Evolutionary conservation across 2,888 invertebrate genomes (phyloP), one percentile per base, ranked within the genome.

Genomic region (Eretmocerus hayati): DNA sequence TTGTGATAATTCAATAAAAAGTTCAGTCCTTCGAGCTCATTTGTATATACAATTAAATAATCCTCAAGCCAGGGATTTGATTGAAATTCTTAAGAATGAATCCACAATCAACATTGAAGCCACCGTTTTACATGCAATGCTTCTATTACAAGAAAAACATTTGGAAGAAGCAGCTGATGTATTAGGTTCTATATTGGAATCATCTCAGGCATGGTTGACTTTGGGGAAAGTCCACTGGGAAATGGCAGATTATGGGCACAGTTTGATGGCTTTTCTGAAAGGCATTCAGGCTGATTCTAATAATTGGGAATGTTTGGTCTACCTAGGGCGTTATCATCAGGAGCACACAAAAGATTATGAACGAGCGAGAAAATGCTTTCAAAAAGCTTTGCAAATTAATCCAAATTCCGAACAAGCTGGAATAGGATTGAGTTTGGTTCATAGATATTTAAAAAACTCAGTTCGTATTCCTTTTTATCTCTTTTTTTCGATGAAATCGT

Each of bases 361-460:
- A 42, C 85, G 89, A 60, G 84, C 91, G 1, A 80, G 80, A 56
- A 85, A 86, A 64, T 93, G 91, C 71, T 91, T 84, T 68, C 86
- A 90, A 71, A 90, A 88, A 70, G 84, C 90, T 35, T 79, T 87
- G 56, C 81, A 81, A 62, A 75, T 93, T 2, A 85, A 88, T 73
- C 77, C 79, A 11, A 71, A 74, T 48, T 82, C 83, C 52, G 76
- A 78, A 26, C 77, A 80, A 59, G 84, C 85, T 51, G 85, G 86
- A 9, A 79, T 81, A 58, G 79, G 81, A 56, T 75, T 93, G 37
- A 90, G 90, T 72, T 84, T 85, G 62, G 76, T 84, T 30, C 87
- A 91, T 62, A 78, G 81, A 47, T 75, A 81, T 58, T 65, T 82
- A 36, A 80, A 82, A 53, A 81, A 85, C 56, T 81, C 79, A 67